These are phyloP conservation scores for Epiperipatus broadwayi DNA, from an alignment of 2,888 invertebrate species.

Conservation along the genomic window DNA sequence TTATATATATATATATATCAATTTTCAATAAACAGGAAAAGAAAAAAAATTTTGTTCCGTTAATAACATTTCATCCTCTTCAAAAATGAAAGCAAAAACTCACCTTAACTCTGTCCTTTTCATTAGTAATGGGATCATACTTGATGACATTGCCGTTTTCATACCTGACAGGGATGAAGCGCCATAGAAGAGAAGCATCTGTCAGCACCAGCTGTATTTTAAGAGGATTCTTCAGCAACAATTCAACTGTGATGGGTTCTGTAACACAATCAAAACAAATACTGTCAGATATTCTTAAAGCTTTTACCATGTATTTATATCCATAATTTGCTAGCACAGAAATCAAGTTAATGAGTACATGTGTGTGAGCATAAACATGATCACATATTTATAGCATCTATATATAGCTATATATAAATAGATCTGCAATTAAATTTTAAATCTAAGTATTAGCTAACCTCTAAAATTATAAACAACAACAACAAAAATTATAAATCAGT, in stretches of 20 bases:
- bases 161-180: constrained; percentile 30
- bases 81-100: not conserved
- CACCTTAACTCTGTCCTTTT: constrained; percentile 16
- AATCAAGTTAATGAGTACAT: too few relatives aligned
- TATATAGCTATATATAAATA: too few relatives aligned
- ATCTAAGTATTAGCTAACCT: too few relatives aligned
- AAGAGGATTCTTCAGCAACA: constrained; percentile 54
- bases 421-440: too few relatives aligned
- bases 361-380: too few relatives aligned
- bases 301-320: too few relatives aligned
- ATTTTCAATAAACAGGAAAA: constrained; percentile 6
- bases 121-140: constrained; percentile 21
- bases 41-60: constrained; percentile 28
- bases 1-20: constrained; percentile 5
- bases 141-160: not conserved
- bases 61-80: not conserved
- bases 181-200: constrained; percentile 53
- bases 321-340: too few relatives aligned
- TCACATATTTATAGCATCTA: too few relatives aligned
- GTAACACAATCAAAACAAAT: constrained; percentile 20
- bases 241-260: constrained; percentile 60
- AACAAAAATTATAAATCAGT: too few relatives aligned
- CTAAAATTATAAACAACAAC: too few relatives aligned
- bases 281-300: too few relatives aligned
- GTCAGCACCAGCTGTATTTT: constrained; percentile 48